Percentiles rank a stretch among this genome's conserved stretches.
phyloP scores from a whole-genome alignment of 2,888 invertebrate genomes.

The Hypercompe scribonia region DNA sequence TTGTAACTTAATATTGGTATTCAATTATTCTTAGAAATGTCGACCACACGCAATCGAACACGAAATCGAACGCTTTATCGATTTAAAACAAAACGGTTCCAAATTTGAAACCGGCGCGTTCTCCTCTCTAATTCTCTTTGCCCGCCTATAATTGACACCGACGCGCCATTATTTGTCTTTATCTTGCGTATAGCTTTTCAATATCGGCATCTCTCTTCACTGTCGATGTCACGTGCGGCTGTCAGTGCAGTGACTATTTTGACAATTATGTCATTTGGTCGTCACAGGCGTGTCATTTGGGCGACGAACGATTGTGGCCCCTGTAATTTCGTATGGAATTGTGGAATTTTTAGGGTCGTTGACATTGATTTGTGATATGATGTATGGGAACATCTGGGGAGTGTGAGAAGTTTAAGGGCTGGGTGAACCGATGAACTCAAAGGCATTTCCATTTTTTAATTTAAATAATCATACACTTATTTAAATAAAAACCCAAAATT shows the following conservation, averaged over 20 bases:
- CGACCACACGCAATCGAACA: constrained; percentile 84
- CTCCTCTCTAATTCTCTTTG: constrained; percentile 84
- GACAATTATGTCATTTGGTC: constrained; percentile 87
- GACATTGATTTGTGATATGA: constrained; percentile 70
- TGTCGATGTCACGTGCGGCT: constrained; percentile 82
- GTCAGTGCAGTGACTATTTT: constrained; percentile 84
- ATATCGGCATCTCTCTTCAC: constrained; percentile 61
- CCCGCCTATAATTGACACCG: constrained; percentile 86
- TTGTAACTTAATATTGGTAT: constrained; percentile 79
- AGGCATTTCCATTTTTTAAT: not conserved
- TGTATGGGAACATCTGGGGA: constrained; percentile 82
- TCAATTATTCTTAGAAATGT: constrained; percentile 82
- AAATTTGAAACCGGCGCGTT: constrained; percentile 83
- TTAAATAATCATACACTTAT: not conserved
- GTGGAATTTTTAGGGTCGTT: constrained; percentile 80
- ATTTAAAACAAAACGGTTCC: constrained; percentile 84
- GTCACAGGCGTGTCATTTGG: constrained; percentile 85
- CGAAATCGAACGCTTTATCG: constrained; percentile 84
- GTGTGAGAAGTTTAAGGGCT: constrained; percentile 56
- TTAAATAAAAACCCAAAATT: not conserved
- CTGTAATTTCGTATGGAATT: constrained; percentile 83
- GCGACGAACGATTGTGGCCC: constrained; percentile 81
- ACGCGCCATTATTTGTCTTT: constrained; percentile 74
- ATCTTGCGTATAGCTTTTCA: constrained; percentile 47
- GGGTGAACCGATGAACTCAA: constrained; percentile 4